Conservation (phyloP, 2,113 vertebrate genomes). For the Campylorhamphus procurvoides region DNA sequence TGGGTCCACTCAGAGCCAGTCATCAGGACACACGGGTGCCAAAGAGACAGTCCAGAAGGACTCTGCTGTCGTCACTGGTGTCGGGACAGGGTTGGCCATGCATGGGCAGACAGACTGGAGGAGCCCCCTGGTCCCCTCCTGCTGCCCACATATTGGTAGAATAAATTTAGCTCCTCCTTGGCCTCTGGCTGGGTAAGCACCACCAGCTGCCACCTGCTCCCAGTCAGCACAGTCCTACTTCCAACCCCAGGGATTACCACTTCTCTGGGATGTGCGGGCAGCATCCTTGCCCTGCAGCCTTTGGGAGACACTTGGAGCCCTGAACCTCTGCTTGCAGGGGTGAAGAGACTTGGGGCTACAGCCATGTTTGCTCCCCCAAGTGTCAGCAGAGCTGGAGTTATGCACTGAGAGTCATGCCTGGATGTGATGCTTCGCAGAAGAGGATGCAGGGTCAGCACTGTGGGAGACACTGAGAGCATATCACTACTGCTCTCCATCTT, state of each 20-base stretch:
- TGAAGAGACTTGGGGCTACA: not conserved
- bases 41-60: conserved; percentile 65
- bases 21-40: conserved; percentile 74
- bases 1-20: conserved; percentile 65
- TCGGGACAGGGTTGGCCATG: not conserved
- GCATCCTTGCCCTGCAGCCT: not conserved
- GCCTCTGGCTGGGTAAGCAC: not conserved
- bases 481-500: not conserved
- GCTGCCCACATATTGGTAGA: not conserved
- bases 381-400: not conserved
- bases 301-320: accelerated
- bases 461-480: accelerated
- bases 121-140: accelerated
- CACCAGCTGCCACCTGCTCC: conserved; percentile 17
- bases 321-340: accelerated
- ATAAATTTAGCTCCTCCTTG: not conserved
- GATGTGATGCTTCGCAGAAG: not conserved
- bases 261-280: not conserved
- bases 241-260: accelerated
- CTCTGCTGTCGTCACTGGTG: conserved; percentile 55
- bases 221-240: accelerated
- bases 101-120: not conserved
- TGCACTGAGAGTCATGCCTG: not conserved
- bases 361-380: accelerated
- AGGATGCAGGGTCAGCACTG: accelerated